Conservation (phyloP, 2,797 vertebrate genomes). For the Characodon lateralis region DNA sequence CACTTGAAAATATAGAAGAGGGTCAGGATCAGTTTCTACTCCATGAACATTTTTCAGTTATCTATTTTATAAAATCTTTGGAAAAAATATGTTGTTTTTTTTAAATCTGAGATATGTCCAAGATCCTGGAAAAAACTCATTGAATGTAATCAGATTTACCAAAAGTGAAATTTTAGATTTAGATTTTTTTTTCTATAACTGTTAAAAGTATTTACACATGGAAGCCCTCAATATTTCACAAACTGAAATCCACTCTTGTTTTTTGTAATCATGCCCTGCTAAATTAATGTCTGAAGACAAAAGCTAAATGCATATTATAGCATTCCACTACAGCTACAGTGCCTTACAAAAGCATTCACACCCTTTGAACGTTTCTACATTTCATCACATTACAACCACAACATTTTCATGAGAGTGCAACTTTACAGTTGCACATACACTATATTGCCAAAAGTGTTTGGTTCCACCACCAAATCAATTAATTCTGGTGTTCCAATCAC, state of each 20-base stretch:
- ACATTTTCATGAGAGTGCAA: too few relatives aligned
- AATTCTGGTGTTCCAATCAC: too few relatives aligned
- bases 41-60: slow-evolving; percentile 7
- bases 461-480: too few relatives aligned
- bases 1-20: slow-evolving; percentile 8
- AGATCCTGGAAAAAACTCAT: slow-evolving; percentile 7
- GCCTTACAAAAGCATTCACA: slow-evolving; percentile 1
- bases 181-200: slow-evolving; percentile 11
- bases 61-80: slow-evolving; percentile 31
- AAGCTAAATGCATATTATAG: slow-evolving; percentile 18
- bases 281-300: slow-evolving; percentile 31
- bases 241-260: slow-evolving; percentile 22
- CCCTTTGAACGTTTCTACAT: neutral
- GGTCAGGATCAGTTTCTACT: slow-evolving; percentile 25
- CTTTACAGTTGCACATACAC: too few relatives aligned
- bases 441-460: too few relatives aligned
- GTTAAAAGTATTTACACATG: slow-evolving; percentile 56
- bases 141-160: slow-evolving; percentile 24
- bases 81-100: slow-evolving; percentile 1
- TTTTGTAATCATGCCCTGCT: slow-evolving; percentile 14
- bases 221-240: slow-evolving; percentile 50
- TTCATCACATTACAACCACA: too few relatives aligned
- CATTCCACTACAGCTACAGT: slow-evolving; percentile 5
- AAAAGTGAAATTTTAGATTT: slow-evolving; percentile 17
- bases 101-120: neutral